Base-by-base conservation (phyloP, 2,888 invertebrate species). In the Ptilodon capucinus region DNA sequence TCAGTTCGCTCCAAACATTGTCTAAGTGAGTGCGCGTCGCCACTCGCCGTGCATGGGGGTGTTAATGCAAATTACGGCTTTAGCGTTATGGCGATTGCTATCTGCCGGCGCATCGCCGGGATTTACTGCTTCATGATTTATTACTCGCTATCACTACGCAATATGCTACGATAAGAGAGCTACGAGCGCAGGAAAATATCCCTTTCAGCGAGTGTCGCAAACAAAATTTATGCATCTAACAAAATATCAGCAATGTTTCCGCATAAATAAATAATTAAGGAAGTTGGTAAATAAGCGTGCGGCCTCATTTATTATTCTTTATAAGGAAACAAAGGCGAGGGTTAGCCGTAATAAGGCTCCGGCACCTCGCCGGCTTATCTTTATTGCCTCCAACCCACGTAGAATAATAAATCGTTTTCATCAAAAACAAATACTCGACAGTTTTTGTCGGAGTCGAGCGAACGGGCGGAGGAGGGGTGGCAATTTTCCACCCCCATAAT, bases 341-440 rank as follows among this genome's bases (percentile, higher is more conserved):
- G 91, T 90, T 91, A 91, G 90, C 86, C 90, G 90, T 91, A 91
- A 91, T 91, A 91, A 91, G 91, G 91, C 91, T 84, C 86, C 87
- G 89, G 89, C 91, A 91, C 91, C 91, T 91, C 88, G 88, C 88
- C 79, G 90, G 91, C 91, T 91, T 91, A 91, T 91, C 91, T 91
- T 91, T 91, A 91, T 91, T 91, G 91, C 91, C 88, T 90, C 91
- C 90, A 91, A 90, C 91, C 91, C 91, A 91, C 91, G 91, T 91
- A 91, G 91, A 91, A 91, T 91, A 91, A 91, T 91, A 91, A 91
- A 91, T 91, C 91, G 91, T 91, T 91, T 91, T 91, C 91, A 91
- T 91, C 91, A 91, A 91, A 91, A 91, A 91, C 91, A 91, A 91
- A 91, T 91, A 91, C 91, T 91, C 91, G 90, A 91, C 91, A 91